phyloP scores from a whole-genome alignment of 2,113 vertebrate species.

The Phrynocephalus versicolor region DNA sequence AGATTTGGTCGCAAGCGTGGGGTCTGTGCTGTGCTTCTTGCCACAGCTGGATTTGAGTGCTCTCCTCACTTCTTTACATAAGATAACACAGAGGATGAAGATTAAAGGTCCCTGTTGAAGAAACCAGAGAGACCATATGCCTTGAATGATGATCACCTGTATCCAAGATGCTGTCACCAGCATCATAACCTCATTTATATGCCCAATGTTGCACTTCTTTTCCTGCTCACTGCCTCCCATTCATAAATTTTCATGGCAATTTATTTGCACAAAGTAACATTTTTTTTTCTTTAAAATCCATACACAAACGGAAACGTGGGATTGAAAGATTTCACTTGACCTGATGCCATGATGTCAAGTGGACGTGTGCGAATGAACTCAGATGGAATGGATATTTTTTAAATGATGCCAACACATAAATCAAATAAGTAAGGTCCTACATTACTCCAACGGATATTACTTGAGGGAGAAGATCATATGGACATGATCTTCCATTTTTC shows the following conservation, averaged over 20 bases:
- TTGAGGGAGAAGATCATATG: background rate
- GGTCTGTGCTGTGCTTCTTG: slow-evolving; percentile 79
- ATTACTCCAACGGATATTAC: background rate
- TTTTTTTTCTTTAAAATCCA: background rate
- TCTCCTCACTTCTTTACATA: slow-evolving; percentile 88
- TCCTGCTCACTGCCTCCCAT: background rate
- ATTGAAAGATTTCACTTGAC: background rate
- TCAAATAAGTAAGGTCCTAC: background rate
- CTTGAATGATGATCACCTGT: background rate
- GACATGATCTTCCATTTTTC: too few species aligned
- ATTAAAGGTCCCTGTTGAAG: slow-evolving; percentile 86
- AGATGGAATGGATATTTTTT: background rate
- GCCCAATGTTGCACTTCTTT: background rate
- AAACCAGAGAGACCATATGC: background rate
- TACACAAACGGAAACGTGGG: background rate
- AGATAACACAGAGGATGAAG: slow-evolving; percentile 88
- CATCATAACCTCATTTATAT: background rate
- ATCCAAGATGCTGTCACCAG: background rate
- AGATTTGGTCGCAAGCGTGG: slow-evolving; percentile 82
- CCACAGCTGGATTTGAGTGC: slow-evolving; percentile 86
- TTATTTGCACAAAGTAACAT: background rate
- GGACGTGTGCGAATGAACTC: background rate
- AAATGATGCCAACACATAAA: too few species aligned
- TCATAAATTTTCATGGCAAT: background rate
- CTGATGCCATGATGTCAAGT: background rate